A percentile compares a stretch with the other conserved stretches of the same genome.
Evolutionary conservation across 2,888 invertebrate species (phyloP).

Genomic region (Loripinus fragilis): DNA sequence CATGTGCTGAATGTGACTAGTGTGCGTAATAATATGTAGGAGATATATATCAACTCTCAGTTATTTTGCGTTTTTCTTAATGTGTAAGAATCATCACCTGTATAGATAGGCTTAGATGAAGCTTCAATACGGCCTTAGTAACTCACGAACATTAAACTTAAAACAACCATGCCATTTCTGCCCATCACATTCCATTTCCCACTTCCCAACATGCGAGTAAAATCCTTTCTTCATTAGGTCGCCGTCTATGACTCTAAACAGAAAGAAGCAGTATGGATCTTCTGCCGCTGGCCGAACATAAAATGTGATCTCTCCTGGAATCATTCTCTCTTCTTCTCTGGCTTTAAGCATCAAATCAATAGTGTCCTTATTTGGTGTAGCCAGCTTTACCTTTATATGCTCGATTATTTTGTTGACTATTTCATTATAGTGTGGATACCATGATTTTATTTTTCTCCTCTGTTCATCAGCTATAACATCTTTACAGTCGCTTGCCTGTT

Average conservation of each 20-base stretch:
- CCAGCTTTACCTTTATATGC: neutral
- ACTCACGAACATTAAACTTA: too few species aligned
- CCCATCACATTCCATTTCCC: neutral
- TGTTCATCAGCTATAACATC: neutral
- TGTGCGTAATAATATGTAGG: too few species aligned
- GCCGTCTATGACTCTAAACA: neutral
- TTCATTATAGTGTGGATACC: too few species aligned
- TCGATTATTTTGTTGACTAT: too few species aligned
- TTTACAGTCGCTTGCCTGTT: neutral
- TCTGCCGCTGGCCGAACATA: neutral
- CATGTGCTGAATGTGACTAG: too few species aligned
- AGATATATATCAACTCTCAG: too few species aligned
- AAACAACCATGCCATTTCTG: neutral
- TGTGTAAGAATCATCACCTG: too few species aligned
- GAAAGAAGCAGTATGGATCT: neutral
- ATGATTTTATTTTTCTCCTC: too few species aligned
- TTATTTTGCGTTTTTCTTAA: too few species aligned
- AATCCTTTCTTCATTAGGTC: neutral
- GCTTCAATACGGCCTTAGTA: too few species aligned
- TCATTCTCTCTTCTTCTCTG: neutral
- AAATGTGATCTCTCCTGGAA: neutral
- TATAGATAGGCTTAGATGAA: too few species aligned
- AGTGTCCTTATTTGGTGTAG: neutral
- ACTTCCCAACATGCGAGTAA: neutral
- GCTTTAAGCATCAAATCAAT: neutral